Percentiles rank a stretch among this genome's conserved stretches.
phyloP scores from a whole-genome alignment of 2,888 invertebrate species.

The Agapetus fuscipes region DNA sequence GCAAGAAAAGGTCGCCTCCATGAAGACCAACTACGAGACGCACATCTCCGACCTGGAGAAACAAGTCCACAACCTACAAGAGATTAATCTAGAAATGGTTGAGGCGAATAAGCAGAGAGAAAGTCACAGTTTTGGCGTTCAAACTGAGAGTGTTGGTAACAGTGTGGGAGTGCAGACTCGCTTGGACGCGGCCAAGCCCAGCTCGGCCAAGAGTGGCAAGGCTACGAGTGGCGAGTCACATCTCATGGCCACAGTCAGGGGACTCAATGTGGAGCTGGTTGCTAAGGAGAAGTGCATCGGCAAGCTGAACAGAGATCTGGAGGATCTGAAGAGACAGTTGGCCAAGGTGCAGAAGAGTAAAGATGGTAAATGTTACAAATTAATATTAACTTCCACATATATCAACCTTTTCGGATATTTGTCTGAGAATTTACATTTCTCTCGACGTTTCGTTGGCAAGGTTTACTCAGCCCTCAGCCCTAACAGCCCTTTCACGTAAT shows the following conservation, averaged over 20 bases:
- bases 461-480: too few species aligned
- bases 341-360: slow-evolving; percentile 66
- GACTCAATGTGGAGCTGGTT: slow-evolving; percentile 62
- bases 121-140: slow-evolving; percentile 32
- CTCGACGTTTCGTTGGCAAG: too few species aligned
- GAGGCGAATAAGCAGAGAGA: slow-evolving; percentile 38
- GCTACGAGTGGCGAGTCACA: slow-evolving; percentile 49
- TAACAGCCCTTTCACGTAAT: too few species aligned
- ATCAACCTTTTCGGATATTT: too few species aligned
- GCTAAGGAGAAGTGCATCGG: slow-evolving; percentile 64
- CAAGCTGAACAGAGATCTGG: slow-evolving; percentile 64
- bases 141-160: slow-evolving; percentile 35
- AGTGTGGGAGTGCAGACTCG: slow-evolving; percentile 32
- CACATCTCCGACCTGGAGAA: slow-evolving; percentile 68
- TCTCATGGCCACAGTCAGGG: slow-evolving; percentile 68
- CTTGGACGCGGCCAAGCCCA: slow-evolving; percentile 30
- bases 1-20: slow-evolving; percentile 66
- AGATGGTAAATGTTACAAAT: slow-evolving; percentile 48
- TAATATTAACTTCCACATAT: too few species aligned
- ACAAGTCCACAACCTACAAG: slow-evolving; percentile 41
- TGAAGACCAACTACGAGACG: slow-evolving; percentile 66
- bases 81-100: slow-evolving; percentile 42
- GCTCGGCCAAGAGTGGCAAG: slow-evolving; percentile 42
- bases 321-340: slow-evolving; percentile 67
- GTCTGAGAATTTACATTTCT: too few species aligned